Evolutionary conservation across 2,888 invertebrate genomes (phyloP), one percentile per base, ranked within the genome.

Genomic region (Lissonota sp.): DNA sequence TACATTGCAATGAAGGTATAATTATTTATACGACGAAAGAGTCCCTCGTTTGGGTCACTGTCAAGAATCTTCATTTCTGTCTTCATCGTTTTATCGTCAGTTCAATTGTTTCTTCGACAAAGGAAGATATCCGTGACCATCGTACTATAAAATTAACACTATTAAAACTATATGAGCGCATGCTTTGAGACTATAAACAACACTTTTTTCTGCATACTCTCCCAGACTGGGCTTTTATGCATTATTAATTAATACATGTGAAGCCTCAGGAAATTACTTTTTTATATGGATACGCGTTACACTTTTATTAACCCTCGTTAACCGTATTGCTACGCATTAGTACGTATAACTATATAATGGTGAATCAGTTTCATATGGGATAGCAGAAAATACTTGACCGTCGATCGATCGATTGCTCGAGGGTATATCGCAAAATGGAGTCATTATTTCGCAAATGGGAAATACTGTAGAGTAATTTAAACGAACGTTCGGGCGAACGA

Each of bases 401-500:
- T 79, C 79, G 79, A 79, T 64, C 79, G 63, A 77, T 75, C 51
- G 72, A 70, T 70, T 10, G 70, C 74, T 70, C 64, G 37, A 46
- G 64, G 58, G 57, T 64, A 70, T 70, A 74, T 70, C 26, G 39
- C 44, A 49, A 14, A 37, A 74, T 74, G 39, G 63, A 69, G 62
- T 64, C 58, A 66, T 79, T 66, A 66, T 51, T n/a, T 26, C 26
- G 26, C 26, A 26, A 26, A 26, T 26, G 26, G 26, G 26, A 26
- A 26, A 26, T 26, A 26, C 26, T 26, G 26, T 3, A 26, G 26
- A 26, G 1, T 26, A 26, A 26, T 26, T 26, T 26, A 26, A 26
- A 1, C 26, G 26, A 26, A 26, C 3, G 26, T 3, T 3, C 26
- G 3, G 26, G 26, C 26, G 26, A 26, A 26, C 26, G 3, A 26